Evolutionary conservation across 2,888 invertebrate genomes (phyloP), one percentile per base, ranked within the genome.

Genomic region (Petrophora chlorosata): DNA sequence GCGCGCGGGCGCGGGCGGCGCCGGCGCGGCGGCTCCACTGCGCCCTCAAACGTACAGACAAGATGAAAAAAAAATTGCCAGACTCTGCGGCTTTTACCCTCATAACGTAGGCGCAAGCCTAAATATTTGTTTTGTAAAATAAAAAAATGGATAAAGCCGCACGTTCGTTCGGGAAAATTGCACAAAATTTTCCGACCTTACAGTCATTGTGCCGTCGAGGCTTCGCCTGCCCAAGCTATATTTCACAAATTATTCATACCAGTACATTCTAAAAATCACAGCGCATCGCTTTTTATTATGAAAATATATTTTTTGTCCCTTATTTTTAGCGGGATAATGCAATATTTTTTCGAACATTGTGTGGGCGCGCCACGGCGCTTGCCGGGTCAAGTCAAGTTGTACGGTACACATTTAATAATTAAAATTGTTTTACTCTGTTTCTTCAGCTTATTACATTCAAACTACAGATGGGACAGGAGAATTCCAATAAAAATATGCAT

Each of bases 131-230:
- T 62, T 66, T 59, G 53, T 61, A 23, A 19, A 60, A 61, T 59
- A 64, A 79, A 78, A 75, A 53, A 14, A 8, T 9, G 9, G 16
- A 70, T 70, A 76, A 61, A 50, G 52, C 29, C 8, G 25, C 67
- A 52, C 64, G 59, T 63, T 55, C 64, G 56, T 59, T 56, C 52
- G 63, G 79, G 87, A 89, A 87, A 89, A 89, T 86, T 88, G 65
- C 56, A 70, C 63, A 73, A 88, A 87, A 72, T 82, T 87, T 87
- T 88, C 86, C 89, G 73, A 66, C 70, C 64, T 65, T 71, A 53
- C 62, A 63, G 67, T 40, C 23, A 43, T 9, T 44, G 41, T 59
- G 53, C 53, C 56, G 56, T 54, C 50, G 43, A 36, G 33, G 43
- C 52, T 54, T 49, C 50, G 50, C 47, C 44, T 48, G 36, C 33